phyloP scores from a whole-genome alignment of 2,113 vertebrate species.

The Siniperca chuatsi region DNA sequence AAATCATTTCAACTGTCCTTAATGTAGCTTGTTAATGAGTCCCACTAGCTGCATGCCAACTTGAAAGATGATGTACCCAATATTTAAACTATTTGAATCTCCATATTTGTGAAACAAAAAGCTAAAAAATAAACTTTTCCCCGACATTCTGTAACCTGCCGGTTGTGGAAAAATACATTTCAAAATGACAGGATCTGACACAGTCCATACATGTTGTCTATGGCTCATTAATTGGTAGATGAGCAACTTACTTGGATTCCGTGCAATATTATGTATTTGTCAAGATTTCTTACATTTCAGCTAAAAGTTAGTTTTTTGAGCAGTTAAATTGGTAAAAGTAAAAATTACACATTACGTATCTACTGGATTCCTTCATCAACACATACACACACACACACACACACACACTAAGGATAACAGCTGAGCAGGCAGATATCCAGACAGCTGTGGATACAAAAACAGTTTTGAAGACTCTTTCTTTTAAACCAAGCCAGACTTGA shows the following conservation, averaged over 20 bases:
- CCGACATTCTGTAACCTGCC: not conserved
- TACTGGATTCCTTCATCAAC: not conserved
- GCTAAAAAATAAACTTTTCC: not conserved
- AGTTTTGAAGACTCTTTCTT: slow-evolving; percentile 40
- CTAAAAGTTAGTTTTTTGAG: not conserved
- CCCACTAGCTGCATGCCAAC: not conserved
- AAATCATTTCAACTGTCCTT: not conserved
- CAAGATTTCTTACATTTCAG: not conserved
- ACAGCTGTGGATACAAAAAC: slow-evolving; percentile 64
- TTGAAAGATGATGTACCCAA: not conserved
- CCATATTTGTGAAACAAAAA: not conserved
- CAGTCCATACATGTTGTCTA: not conserved
- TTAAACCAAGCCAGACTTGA: slow-evolving; percentile 32
- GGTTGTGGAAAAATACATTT: not conserved
- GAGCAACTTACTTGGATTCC: not conserved
- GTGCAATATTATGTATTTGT: not conserved
- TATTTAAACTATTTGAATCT: not conserved
- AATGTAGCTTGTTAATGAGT: not conserved
- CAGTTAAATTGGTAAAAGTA: not conserved
- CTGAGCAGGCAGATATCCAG: slow-evolving; percentile 69
- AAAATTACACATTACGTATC: not conserved
- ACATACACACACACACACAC: not conserved
- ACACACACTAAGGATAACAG: slow-evolving; percentile 35
- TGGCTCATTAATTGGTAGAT: not conserved
- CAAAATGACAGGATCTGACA: not conserved